Percentiles rank a stretch among this genome's conserved stretches.
These are phyloP conservation scores for Dreissena polymorpha DNA, from an alignment of 1,140 invertebrate genomes.

Conservation along the genomic window DNA sequence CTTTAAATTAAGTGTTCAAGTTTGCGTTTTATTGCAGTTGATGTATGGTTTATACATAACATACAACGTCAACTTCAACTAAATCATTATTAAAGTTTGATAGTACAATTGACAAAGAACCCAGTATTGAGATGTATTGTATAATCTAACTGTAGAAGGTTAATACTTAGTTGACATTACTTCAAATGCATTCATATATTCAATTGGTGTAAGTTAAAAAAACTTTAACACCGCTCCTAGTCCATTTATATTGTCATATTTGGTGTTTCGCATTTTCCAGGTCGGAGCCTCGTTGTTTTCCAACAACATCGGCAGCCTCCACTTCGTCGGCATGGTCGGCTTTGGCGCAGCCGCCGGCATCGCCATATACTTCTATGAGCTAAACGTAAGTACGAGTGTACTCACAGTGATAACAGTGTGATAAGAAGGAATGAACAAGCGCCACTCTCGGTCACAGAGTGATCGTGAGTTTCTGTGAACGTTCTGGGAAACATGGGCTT, in stretches of 20 bases:
- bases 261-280: conserved; percentile 68
- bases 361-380: conserved; percentile 82
- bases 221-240: not conserved
- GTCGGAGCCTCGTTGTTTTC: conserved; percentile 84
- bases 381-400: too few species aligned
- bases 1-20: too few species aligned
- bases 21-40: too few species aligned
- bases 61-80: too few species aligned
- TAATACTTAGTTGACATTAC: not conserved
- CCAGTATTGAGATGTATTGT: not conserved
- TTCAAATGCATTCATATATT: not conserved
- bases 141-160: not conserved
- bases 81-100: too few species aligned
- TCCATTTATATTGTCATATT: not conserved
- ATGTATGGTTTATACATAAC: too few species aligned
- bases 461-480: too few species aligned
- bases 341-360: conserved; percentile 81
- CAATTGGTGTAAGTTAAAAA: not conserved
- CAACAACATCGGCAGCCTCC: conserved; percentile 84
- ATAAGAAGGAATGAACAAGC: too few species aligned
- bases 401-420: too few species aligned
- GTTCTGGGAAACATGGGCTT: too few species aligned
- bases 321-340: conserved; percentile 84
- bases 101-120: not conserved
- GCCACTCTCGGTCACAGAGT: too few species aligned